Percentiles rank a stretch among this genome's conserved stretches.
phyloP scores from a whole-genome alignment of 53 echinoderm and acorn worm genomes.

The Apostichopus leukothele region DNA sequence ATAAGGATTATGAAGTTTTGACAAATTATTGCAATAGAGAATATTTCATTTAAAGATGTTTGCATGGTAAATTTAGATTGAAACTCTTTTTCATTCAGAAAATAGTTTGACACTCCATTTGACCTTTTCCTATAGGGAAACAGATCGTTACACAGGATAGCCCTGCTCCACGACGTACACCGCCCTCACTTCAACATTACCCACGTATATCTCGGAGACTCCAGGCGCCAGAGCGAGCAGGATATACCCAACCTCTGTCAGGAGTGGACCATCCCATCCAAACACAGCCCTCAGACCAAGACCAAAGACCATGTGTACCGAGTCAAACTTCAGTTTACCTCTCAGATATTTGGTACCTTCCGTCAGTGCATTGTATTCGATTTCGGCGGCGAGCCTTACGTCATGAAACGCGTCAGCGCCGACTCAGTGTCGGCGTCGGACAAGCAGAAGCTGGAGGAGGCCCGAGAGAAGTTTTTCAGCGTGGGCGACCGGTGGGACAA shows the following conservation, averaged over 20 bases:
- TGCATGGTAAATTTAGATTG: too few species aligned
- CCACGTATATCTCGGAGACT: slow-evolving; percentile 76
- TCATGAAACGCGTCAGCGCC: slow-evolving; percentile 83
- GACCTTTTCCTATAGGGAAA: slow-evolving; percentile 51
- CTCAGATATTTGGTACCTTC: slow-evolving; percentile 99
- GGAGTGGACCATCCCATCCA: slow-evolving; percentile 80
- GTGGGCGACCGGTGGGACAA: slow-evolving; percentile 90
- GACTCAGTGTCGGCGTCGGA: slow-evolving; percentile 90
- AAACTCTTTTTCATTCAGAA: too few species aligned
- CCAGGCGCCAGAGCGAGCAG: slow-evolving; percentile 72
- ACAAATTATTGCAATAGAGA: too few species aligned
- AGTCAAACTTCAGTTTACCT: slow-evolving; percentile 93
- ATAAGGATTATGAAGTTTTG: too few species aligned
- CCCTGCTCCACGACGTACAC: slow-evolving; percentile 91
- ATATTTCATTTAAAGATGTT: too few species aligned
- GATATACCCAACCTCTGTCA: slow-evolving; percentile 85
- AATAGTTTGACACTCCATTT: too few species aligned
- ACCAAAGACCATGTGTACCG: slow-evolving; percentile 91
- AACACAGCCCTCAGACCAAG: slow-evolving; percentile 53
- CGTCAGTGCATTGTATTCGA: slow-evolving; percentile 97
- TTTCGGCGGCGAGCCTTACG: slow-evolving; percentile 88
- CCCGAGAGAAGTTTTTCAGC: slow-evolving; percentile 73
- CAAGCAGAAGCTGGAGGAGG: slow-evolving; percentile 88
- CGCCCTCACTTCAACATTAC: slow-evolving; percentile 92
- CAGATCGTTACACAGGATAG: slow-evolving; percentile 74